Conservation (phyloP, 2,113 vertebrate genomes). For the Rhegmatorhina hoffmannsi region DNA sequence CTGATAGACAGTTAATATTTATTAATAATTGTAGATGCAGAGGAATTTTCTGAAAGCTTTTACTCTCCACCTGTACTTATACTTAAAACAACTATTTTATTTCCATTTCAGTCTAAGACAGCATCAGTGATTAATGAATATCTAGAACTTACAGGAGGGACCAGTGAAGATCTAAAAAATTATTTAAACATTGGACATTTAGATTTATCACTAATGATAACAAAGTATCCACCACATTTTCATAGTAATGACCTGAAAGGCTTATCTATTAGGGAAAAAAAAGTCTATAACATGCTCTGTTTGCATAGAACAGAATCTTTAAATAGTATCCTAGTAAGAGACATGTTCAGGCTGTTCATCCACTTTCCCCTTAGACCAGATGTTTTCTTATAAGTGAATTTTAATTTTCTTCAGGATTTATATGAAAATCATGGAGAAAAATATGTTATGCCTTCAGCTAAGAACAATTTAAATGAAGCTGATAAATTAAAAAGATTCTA, state of each 20-base stretch:
- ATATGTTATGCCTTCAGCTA: background rate
- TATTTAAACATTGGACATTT: background rate
- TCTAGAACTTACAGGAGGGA: too few relatives aligned
- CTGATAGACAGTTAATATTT: slow-evolving; percentile 73
- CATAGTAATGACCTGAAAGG: background rate
- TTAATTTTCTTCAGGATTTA: background rate
- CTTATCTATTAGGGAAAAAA: background rate
- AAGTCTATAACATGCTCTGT: background rate
- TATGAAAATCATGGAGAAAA: background rate
- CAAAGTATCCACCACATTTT: background rate
- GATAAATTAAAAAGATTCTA: background rate
- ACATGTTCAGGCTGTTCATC: background rate
- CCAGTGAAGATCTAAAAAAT: background rate
- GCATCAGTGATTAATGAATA: background rate
- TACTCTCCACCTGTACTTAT: background rate
- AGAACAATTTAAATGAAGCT: background rate
- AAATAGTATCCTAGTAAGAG: background rate
- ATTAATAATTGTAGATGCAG: slow-evolving; percentile 23
- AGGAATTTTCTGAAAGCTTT: background rate
- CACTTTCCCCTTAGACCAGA: background rate
- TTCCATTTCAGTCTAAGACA: background rate
- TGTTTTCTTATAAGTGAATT: background rate
- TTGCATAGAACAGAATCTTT: background rate
- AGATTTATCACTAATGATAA: background rate
- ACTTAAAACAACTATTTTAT: background rate